Evolutionary conservation across 2,888 invertebrate species (phyloP).

Genomic region (Tetragnatha montana): DNA sequence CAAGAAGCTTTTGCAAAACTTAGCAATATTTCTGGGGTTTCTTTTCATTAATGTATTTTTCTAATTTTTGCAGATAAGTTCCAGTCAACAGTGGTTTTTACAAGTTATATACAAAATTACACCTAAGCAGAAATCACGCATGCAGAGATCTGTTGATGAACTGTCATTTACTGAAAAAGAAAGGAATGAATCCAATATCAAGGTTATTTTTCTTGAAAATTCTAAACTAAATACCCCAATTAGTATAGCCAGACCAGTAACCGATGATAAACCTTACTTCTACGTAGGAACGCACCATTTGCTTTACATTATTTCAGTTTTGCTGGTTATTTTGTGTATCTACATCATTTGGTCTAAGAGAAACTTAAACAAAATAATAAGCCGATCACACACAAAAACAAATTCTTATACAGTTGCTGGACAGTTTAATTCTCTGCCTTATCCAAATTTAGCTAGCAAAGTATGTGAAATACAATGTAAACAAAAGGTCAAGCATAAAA

Average conservation of each 20-base stretch:
- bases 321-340: conserved; percentile 54
- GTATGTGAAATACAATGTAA: conserved; percentile 30
- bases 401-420: conserved; percentile 18
- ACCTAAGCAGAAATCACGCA: conserved; percentile 71
- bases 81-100: conserved; percentile 77
- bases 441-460: not conserved
- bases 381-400: not conserved
- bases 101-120: conserved; percentile 76
- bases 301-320: conserved; percentile 51
- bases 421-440: not conserved
- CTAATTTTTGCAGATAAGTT: conserved; percentile 74
- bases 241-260: not conserved
- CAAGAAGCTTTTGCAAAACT: too few relatives aligned
- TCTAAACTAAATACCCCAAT: not conserved
- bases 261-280: not conserved
- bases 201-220: conserved; percentile 15
- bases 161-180: not conserved
- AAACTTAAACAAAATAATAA: conserved; percentile 3
- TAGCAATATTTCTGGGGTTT: too few relatives aligned
- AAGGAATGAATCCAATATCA: conserved; percentile 52
- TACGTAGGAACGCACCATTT: conserved; percentile 47
- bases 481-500: conserved; percentile 39
- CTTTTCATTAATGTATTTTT: too few relatives aligned
- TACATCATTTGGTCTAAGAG: conserved; percentile 28
- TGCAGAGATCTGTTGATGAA: conserved; percentile 20